Conservation (phyloP, 2,113 vertebrate species). For the Synchiropus splendidus region DNA sequence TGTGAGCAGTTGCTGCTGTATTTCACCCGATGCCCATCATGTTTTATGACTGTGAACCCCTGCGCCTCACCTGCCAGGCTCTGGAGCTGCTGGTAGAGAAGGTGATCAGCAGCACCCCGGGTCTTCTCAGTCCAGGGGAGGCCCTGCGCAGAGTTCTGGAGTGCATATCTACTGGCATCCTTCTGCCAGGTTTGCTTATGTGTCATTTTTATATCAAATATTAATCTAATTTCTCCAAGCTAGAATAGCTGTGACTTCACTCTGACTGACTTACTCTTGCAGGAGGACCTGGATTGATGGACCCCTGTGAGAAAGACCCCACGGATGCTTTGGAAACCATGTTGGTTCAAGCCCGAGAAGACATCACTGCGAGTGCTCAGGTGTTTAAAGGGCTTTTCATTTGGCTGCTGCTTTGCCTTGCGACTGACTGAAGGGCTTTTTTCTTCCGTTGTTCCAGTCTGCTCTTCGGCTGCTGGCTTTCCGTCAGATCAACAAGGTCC, state of each 20-base stretch:
- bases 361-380: constrained; percentile 70
- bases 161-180: constrained; percentile 61
- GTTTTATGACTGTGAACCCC: no score
- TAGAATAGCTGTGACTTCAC: background rate
- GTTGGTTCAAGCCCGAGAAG: constrained; percentile 66
- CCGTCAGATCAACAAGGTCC: constrained; percentile 65
- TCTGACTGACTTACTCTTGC: constrained; percentile 2
- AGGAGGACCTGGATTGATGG: constrained; percentile 75
- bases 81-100: constrained; percentile 71
- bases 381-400: constrained; percentile 27
- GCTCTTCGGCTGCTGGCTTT: constrained; percentile 70
- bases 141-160: constrained; percentile 69
- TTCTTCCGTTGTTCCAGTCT: constrained; percentile 42
- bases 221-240: background rate
- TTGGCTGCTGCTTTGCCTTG: background rate
- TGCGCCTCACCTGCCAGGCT: constrained; percentile 40
- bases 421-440: background rate
- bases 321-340: constrained; percentile 58
- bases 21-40: no score
- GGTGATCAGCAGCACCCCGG: constrained; percentile 57
- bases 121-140: constrained; percentile 64
- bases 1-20: no score
- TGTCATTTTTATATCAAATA: background rate
- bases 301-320: constrained; percentile 72
- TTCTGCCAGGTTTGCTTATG: constrained; percentile 58